Conservation (phyloP, 2,888 invertebrate genomes). For the Busseola fusca region DNA sequence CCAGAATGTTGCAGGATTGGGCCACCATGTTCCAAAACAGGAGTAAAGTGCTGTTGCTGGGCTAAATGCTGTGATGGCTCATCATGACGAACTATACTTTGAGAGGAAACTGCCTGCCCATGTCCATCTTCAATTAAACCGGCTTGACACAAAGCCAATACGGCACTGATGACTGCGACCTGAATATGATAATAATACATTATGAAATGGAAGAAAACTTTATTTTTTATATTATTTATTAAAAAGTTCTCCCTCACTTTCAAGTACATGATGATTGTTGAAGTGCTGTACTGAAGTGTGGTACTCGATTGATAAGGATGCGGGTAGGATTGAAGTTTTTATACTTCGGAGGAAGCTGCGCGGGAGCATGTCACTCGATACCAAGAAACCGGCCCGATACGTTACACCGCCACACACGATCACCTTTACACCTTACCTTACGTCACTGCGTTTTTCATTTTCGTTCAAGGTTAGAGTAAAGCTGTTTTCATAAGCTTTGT, state of each 20-base stretch:
- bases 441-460: conserved; percentile 81
- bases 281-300: conserved; percentile 74
- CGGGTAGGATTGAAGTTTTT: conserved; percentile 81
- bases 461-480: conserved; percentile 81
- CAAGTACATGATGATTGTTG: conserved; percentile 85
- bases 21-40: conserved; percentile 65
- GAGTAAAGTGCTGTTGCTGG: conserved; percentile 64
- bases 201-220: neutral
- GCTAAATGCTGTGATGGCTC: conserved; percentile 71
- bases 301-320: conserved; percentile 81
- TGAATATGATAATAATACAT: conserved; percentile 64
- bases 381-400: conserved; percentile 82
- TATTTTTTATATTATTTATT: conserved; percentile 9
- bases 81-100: conserved; percentile 82
- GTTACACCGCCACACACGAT: conserved; percentile 81
- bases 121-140: conserved; percentile 80
- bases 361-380: conserved; percentile 77
- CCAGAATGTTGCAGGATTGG: conserved; percentile 56
- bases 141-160: conserved; percentile 85
- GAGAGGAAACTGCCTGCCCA: conserved; percentile 81
- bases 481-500: conserved; percentile 65
- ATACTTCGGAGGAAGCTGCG: conserved; percentile 77
- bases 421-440: conserved; percentile 80
- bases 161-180: conserved; percentile 80
- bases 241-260: conserved; percentile 76